These are phyloP conservation scores for Dasysyrphus tricinctus DNA, from an alignment of 2,888 invertebrate species.

Conservation along the genomic window DNA sequence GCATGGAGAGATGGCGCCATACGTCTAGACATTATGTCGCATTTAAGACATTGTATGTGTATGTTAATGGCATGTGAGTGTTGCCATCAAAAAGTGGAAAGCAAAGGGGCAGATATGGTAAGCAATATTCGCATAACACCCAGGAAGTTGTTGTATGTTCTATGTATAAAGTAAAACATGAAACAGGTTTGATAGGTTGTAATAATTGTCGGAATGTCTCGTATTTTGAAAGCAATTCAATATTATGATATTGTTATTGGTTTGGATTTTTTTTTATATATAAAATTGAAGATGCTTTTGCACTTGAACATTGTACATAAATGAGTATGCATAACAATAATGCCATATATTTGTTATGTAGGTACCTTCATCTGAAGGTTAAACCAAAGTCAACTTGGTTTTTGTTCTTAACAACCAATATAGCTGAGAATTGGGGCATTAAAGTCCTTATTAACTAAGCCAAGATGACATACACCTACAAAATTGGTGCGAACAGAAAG, in stretches of 20 bases:
- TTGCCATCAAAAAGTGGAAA: constrained; percentile 27
- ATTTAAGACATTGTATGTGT: constrained; percentile 36
- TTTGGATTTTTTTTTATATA: neutral
- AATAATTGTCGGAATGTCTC: constrained; percentile 54
- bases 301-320: neutral
- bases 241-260: constrained; percentile 24
- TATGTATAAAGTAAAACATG: too few species aligned
- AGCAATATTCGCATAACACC: constrained; percentile 16
- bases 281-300: neutral
- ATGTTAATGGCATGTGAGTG: constrained; percentile 58
- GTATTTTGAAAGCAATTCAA: constrained; percentile 28
- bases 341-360: neutral
- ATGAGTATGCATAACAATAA: neutral
- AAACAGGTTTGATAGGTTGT: constrained; percentile 44
- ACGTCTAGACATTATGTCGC: constrained; percentile 79
- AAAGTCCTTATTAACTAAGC: neutral
- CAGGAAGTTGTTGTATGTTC: neutral
- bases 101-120: neutral
- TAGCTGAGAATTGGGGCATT: neutral
- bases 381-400: neutral
- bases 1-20: constrained; percentile 77
- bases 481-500: neutral
- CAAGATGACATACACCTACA: neutral
- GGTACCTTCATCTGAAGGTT: too few species aligned
- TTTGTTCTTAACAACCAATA: constrained; percentile 2